Percentiles rank a stretch among this genome's conserved stretches.
These are phyloP conservation scores for Pluvialis apricaria DNA, from an alignment of 2,113 vertebrate genomes.

Conservation along the genomic window DNA sequence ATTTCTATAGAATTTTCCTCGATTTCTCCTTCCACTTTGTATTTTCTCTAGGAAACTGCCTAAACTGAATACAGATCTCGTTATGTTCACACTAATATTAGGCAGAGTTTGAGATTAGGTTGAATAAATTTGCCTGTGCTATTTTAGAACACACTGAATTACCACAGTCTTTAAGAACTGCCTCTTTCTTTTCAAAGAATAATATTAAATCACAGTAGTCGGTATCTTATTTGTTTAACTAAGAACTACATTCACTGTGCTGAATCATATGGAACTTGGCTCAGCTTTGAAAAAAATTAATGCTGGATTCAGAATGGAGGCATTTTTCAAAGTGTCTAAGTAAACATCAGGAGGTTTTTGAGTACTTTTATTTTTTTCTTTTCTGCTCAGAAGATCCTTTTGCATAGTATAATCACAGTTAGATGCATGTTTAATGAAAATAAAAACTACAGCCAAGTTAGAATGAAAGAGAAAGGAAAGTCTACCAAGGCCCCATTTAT, in stretches of 20 bases:
- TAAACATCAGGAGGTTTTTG: background rate
- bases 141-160: background rate
- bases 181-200: background rate
- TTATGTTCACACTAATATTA: background rate
- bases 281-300: background rate
- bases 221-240: background rate
- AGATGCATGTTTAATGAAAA: background rate
- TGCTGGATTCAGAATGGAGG: background rate
- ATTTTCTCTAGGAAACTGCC: background rate
- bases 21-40: background rate
- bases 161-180: background rate
- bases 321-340: background rate
- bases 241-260: background rate
- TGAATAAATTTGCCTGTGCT: background rate
- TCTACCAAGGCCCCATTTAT: background rate
- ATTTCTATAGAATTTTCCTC: background rate
- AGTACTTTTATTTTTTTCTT: background rate
- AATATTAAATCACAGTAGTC: background rate
- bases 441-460: background rate
- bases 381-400: background rate
- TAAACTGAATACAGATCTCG: background rate
- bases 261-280: background rate
- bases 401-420: background rate
- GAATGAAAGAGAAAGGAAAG: background rate
- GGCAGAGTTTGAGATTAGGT: background rate